Percentiles rank a stretch among this genome's conserved stretches.
Conservation (phyloP, 1,140 invertebrate genomes). For the Trichomalopsis sarcophagae region DNA sequence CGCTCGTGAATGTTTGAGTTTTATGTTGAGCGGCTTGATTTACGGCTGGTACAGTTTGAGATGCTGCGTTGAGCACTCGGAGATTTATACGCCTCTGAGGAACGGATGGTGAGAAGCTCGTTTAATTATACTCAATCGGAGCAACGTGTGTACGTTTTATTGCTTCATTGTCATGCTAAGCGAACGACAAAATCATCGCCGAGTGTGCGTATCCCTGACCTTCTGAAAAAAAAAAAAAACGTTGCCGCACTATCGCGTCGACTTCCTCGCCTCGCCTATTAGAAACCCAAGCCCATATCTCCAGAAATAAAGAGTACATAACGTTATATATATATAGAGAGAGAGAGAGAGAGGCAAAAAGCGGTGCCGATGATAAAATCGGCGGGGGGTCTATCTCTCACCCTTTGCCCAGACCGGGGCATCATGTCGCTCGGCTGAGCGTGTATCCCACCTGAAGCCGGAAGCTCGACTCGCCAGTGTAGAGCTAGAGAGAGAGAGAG, state of each 20-base stretch:
- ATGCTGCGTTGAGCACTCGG: not conserved
- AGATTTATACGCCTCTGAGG: not conserved
- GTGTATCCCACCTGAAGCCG: constrained; percentile 61
- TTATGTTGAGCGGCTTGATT: not conserved
- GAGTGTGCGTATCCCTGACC: not conserved
- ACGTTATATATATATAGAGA: too few relatives aligned
- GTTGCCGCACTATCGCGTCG: not conserved
- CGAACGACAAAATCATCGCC: not conserved
- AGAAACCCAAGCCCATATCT: too few relatives aligned
- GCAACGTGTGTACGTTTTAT: not conserved
- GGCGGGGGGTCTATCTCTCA: constrained; percentile 42
- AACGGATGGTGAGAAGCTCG: not conserved
- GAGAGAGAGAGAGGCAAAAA: constrained; percentile 20
- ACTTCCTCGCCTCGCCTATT: too few relatives aligned
- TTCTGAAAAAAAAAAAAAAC: not conserved
- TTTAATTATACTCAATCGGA: not conserved
- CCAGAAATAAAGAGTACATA: not conserved
- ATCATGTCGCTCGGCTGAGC: constrained; percentile 60
- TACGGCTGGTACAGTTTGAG: not conserved
- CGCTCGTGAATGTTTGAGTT: not conserved
- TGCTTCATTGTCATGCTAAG: not conserved
- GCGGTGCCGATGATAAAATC: constrained; percentile 48
- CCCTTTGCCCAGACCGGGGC: constrained; percentile 36
- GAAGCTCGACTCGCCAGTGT: constrained; percentile 11
- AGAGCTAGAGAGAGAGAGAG: not conserved